Percentiles rank a stretch among this genome's conserved stretches.
These are phyloP conservation scores for Macrotus californicus DNA, from an alignment of 2,113 vertebrate genomes.

Conservation along the genomic window DNA sequence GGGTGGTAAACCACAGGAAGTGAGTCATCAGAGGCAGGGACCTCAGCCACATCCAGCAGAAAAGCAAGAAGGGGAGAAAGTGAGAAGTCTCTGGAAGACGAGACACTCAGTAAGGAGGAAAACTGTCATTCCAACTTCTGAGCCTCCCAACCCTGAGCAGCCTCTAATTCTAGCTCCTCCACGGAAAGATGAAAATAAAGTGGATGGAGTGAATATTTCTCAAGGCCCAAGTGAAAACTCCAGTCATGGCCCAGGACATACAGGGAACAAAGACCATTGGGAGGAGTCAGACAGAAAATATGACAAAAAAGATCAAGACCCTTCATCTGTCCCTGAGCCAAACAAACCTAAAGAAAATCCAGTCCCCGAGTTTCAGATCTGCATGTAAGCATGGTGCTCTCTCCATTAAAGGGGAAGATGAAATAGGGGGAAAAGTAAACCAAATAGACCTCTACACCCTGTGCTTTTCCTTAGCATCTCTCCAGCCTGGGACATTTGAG, in stretches of 20 bases:
- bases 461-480: conserved; percentile 58
- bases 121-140: neutral
- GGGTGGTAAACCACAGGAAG: conserved; percentile 90
- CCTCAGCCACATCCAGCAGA: conserved; percentile 56
- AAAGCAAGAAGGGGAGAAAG: conserved; percentile 84
- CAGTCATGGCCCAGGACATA: conserved; percentile 81
- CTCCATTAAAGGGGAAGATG: conserved; percentile 86
- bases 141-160: neutral
- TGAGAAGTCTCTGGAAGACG: conserved; percentile 82
- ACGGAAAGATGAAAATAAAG: conserved; percentile 53
- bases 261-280: conserved; percentile 83
- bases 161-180: neutral
- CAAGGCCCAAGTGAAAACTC: conserved; percentile 75
- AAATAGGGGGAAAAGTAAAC: conserved; percentile 78
- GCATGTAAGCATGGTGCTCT: conserved; percentile 89
- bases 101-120: neutral
- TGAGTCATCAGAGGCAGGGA: conserved; percentile 88
- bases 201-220: conserved; percentile 77
- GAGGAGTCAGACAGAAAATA: conserved; percentile 88
- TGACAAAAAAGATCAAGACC: conserved; percentile 83
- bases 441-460: conserved; percentile 72
- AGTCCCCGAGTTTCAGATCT: conserved; percentile 87
- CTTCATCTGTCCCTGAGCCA: conserved; percentile 86
- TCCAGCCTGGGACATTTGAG: conserved; percentile 63
- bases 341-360: conserved; percentile 87